phyloP scores from a whole-genome alignment of 2,113 vertebrate species.

The Pelobates fuscus region DNA sequence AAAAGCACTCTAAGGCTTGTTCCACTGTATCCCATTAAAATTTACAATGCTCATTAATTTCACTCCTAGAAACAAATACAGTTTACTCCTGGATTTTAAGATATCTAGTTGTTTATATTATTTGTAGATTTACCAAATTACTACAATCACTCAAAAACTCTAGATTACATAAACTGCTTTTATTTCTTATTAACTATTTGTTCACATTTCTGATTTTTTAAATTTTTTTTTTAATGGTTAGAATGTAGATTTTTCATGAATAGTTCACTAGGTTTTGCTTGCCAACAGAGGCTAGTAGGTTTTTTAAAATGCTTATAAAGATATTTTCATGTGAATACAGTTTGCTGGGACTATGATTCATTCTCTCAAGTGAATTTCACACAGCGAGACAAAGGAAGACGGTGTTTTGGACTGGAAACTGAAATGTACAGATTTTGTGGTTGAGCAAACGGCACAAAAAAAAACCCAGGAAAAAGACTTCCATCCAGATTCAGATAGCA shows the following conservation, averaged over 20 bases:
- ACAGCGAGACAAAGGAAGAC: constrained; percentile 8
- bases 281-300: too few relatives aligned
- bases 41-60: constrained; percentile 40
- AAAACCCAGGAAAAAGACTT: background rate
- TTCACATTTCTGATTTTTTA: too few relatives aligned
- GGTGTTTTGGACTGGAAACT: constrained; percentile 21
- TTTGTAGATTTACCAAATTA: background rate
- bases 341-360: constrained; percentile 22
- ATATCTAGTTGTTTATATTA: background rate
- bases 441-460: constrained; percentile 3
- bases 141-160: background rate
- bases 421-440: constrained; percentile 25
- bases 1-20: background rate
- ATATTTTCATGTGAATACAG: constrained; percentile 11
- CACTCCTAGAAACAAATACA: constrained; percentile 14
- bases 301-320: constrained; percentile 19
- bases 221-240: too few relatives aligned
- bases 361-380: constrained; percentile 28
- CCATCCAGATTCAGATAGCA: too few relatives aligned
- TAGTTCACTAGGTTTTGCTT: too few relatives aligned
- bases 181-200: too few relatives aligned
- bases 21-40: constrained; percentile 11
- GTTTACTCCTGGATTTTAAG: constrained; percentile 27
- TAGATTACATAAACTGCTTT: too few relatives aligned
- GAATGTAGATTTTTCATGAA: too few relatives aligned